phyloP scores from a whole-genome alignment of 2,797 vertebrate species.

The Margarornis squamiger region DNA sequence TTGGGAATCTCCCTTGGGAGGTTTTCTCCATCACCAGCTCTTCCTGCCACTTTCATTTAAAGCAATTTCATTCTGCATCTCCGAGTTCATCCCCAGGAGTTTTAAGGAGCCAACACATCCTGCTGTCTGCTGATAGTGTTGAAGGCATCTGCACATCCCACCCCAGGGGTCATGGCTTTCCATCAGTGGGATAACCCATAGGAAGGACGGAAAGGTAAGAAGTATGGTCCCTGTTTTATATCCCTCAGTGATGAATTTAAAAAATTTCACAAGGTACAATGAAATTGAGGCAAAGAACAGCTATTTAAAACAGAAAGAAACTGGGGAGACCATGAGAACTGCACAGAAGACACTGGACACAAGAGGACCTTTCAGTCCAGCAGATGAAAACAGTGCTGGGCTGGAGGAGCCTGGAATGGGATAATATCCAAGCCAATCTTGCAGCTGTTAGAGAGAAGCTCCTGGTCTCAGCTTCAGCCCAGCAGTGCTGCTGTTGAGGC shows the following conservation, averaged over 20 bases:
- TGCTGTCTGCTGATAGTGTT: rapidly evolving
- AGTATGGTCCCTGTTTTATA: rapidly evolving
- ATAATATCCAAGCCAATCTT: neutral
- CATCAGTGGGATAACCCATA: neutral
- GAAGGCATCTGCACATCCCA: neutral
- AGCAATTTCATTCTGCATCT: neutral
- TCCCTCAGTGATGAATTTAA: neutral
- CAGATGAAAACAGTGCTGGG: rapidly evolving
- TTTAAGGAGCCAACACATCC: neutral
- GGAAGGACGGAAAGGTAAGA: neutral
- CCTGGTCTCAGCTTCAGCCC: neutral
- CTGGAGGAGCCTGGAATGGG: neutral
- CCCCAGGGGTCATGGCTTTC: neutral
- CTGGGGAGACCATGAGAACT: neutral
- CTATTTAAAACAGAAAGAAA: neutral
- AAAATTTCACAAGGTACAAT: neutral
- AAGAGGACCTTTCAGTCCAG: neutral
- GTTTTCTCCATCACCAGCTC: neutral
- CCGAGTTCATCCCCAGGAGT: neutral
- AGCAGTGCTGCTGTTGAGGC: neutral
- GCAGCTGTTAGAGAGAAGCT: neutral
- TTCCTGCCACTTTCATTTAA: neutral
- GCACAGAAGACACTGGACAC: neutral
- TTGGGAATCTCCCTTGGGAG: neutral
- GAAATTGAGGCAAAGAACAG: neutral